These are phyloP conservation scores for Todus mexicanus DNA, from an alignment of 2,797 vertebrate genomes.

Conservation along the genomic window DNA sequence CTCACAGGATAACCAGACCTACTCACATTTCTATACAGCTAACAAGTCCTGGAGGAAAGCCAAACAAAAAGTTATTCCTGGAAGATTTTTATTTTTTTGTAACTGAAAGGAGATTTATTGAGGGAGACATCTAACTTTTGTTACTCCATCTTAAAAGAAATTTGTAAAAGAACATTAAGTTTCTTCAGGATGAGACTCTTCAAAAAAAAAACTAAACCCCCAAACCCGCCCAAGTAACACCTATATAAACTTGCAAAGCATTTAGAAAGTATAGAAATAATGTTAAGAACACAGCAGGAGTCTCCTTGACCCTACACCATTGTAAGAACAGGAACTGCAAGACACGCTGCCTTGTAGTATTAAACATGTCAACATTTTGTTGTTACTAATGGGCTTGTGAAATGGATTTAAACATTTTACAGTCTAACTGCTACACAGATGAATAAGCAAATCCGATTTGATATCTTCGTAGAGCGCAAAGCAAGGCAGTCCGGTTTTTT, in stretches of 20 bases:
- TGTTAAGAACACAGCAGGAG: not conserved
- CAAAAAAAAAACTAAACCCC: too few species aligned
- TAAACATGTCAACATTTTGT: not conserved
- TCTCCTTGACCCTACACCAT: not conserved
- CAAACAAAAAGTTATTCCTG: not conserved
- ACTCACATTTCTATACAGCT: not conserved
- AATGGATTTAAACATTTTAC: not conserved
- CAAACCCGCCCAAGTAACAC: not conserved
- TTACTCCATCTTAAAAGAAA: not conserved
- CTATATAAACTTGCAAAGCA: not conserved
- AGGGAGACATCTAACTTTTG: not conserved
- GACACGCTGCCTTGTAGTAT: not conserved
- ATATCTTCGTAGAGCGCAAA: not conserved
- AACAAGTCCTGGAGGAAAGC: not conserved
- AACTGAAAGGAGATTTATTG: not conserved
- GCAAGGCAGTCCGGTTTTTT: not conserved
- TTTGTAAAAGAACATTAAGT: not conserved
- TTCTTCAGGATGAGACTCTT: not conserved
- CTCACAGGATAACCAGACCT: not conserved
- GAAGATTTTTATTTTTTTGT: not conserved
- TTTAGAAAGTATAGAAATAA: not conserved
- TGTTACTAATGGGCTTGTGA: not conserved
- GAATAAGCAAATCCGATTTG: not conserved
- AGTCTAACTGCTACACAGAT: not conserved
- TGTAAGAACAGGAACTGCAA: not conserved